Base-by-base conservation (phyloP, 2,797 vertebrate genomes). In the Kryptolebias ocellatus region DNA sequence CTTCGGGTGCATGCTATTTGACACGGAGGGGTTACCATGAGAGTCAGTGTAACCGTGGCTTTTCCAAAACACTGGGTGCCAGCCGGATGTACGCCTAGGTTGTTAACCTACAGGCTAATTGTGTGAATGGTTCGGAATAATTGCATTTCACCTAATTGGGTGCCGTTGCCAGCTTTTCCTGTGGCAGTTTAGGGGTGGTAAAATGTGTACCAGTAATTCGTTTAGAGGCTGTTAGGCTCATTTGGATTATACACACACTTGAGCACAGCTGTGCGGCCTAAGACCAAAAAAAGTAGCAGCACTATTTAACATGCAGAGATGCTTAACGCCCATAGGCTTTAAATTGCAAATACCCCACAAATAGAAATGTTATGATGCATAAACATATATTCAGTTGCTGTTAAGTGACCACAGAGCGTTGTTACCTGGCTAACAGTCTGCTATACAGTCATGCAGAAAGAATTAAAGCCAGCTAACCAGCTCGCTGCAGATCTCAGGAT, bases 241-340 rank as follows among this genome's bases (percentile, higher is more conserved):
- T 92, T 90, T 90, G 86, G 86, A 91, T 91, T 91, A 88, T 69
- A 90, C 85, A 82, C 83, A 86, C 81, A 88, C 85, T 89, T 88
- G 87, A 89, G 82, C 88, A 88, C 85, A 84, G 78, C 88, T 83
- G 85, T 80, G 86, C 82, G 80, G 84, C 81, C 76, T 53, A 68
- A 79, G 72, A 87, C 85, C 11, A 79, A 84, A 88, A 84, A 78
- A 77, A 72, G 84, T 76, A 82, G 58, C 45, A 50, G 59, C 53
- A 67, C 67, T 75, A 58, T 8, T 69, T 77, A 73, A 81, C 77
- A 81, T 80, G 53, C 79, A 85, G 78, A 67, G 55, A 61, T 74
- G 54, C 72, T 81, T 60, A 63, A 70, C 65, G 81, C 68, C 56
- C 44, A 7, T 68, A 45, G 50, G 70, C 62, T 65, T 44, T 28